These are phyloP conservation scores for Oryzias celebensis DNA, from an alignment of 2,113 vertebrate genomes.

Conservation along the genomic window DNA sequence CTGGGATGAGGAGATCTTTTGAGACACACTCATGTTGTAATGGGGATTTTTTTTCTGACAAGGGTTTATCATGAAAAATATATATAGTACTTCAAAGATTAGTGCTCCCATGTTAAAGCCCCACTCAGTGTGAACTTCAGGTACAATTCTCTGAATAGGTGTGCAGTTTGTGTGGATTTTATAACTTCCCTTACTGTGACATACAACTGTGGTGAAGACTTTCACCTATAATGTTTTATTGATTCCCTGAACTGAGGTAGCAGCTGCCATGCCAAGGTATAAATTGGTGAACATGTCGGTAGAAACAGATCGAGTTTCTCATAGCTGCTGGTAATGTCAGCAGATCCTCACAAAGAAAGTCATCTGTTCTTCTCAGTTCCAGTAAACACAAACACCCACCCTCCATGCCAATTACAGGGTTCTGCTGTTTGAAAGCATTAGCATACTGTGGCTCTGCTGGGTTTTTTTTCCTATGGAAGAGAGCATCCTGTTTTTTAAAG, in stretches of 20 bases:
- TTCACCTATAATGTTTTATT: neutral
- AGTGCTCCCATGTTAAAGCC: neutral
- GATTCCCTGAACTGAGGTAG: slow-evolving; percentile 6
- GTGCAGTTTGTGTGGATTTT: neutral
- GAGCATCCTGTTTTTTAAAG: neutral
- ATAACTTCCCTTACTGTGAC: neutral
- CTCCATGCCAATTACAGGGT: neutral
- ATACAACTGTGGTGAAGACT: neutral
- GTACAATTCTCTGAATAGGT: neutral
- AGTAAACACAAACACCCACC: slow-evolving; percentile 7
- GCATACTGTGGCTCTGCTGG: neutral
- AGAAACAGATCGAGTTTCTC: slow-evolving; percentile 2
- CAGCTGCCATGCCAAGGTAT: slow-evolving; percentile 2
- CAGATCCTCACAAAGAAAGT: slow-evolving; percentile 3
- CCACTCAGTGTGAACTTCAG: neutral
- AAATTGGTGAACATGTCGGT: slow-evolving; percentile 4
- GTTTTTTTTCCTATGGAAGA: neutral
- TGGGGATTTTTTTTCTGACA: no score
- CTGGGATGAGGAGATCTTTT: no score
- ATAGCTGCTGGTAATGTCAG: slow-evolving; percentile 1
- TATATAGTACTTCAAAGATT: neutral
- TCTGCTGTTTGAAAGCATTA: neutral
- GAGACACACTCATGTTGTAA: no score
- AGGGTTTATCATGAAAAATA: no score
- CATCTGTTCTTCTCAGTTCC: slow-evolving; percentile 6